A percentile compares a stretch with the other conserved stretches of the same genome.
phyloP scores from a whole-genome alignment of 2,797 vertebrate species.

The Ctenosaura bakeri region DNA sequence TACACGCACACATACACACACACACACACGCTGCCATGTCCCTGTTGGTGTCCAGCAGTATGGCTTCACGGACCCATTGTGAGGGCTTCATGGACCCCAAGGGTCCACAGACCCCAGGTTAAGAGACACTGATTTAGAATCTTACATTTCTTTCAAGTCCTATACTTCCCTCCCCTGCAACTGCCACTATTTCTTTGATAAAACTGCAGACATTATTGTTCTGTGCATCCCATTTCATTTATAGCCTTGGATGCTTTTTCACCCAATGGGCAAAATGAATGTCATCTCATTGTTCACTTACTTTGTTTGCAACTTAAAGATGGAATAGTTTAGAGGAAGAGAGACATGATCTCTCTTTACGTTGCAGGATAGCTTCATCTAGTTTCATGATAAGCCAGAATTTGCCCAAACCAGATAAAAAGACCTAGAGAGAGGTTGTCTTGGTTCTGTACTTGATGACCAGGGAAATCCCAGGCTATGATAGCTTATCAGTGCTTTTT shows the following conservation, averaged over 20 bases:
- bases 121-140: not conserved
- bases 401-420: not conserved
- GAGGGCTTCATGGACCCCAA: too few species aligned
- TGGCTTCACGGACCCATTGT: too few species aligned
- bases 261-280: not conserved
- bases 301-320: not conserved
- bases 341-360: not conserved
- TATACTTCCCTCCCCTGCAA: not conserved
- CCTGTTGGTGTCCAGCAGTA: too few species aligned
- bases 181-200: not conserved
- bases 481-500: not conserved
- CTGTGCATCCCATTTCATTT: not conserved
- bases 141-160: not conserved
- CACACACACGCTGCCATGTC: too few species aligned
- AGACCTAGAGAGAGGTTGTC: not conserved
- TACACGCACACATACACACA: too few species aligned
- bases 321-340: not conserved
- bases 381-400: not conserved
- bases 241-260: not conserved
- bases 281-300: not conserved
- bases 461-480: not conserved
- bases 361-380: not conserved
- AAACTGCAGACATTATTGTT: not conserved
- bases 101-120: too few species aligned
- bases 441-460: not conserved